These are phyloP conservation scores for Phytoseiulus persimilis DNA, from an alignment of 2,888 invertebrate species.

Conservation along the genomic window DNA sequence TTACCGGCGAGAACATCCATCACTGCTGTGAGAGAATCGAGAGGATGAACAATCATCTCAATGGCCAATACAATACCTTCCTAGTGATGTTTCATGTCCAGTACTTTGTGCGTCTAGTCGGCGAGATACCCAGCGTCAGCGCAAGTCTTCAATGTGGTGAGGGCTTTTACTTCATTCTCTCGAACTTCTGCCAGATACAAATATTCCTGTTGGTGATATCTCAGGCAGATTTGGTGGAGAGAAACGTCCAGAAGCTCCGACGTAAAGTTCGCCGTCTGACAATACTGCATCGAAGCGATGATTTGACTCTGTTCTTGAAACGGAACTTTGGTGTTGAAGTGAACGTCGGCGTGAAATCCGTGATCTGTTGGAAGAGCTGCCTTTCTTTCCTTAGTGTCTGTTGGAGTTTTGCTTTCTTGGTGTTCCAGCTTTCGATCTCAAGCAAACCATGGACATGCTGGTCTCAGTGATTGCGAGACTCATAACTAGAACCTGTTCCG, in stretches of 20 bases:
- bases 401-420: background rate
- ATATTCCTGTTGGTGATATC: background rate
- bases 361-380: background rate
- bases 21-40: too few relatives aligned
- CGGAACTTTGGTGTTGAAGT: background rate
- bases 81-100: background rate
- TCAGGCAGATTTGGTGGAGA: background rate
- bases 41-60: too few relatives aligned
- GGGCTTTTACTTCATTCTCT: background rate
- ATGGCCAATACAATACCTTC: background rate
- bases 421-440: background rate
- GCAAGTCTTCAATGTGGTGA: background rate
- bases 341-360: background rate
- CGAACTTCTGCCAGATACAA: background rate
- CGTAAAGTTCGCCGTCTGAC: background rate
- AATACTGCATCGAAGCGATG: background rate
- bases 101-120: background rate
- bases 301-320: background rate
- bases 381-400: background rate
- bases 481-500: too few relatives aligned
- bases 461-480: background rate
- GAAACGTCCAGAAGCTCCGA: background rate
- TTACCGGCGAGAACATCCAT: too few relatives aligned
- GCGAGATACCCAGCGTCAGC: background rate
- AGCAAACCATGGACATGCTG: background rate